Evolutionary conservation across 2,797 vertebrate genomes (phyloP).

Genomic region (Masticophis lateralis): DNA sequence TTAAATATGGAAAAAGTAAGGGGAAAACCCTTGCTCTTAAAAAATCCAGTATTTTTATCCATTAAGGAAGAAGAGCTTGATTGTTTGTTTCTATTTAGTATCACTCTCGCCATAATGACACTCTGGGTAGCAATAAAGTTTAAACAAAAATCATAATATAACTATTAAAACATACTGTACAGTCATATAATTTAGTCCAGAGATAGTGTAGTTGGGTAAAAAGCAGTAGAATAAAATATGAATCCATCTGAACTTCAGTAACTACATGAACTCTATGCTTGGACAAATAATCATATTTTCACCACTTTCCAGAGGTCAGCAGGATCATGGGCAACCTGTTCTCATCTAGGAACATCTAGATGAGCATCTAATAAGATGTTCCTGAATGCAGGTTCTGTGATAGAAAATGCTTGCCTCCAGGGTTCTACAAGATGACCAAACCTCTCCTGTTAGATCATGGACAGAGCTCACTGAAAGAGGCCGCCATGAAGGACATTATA

Average conservation of each 20-base stretch:
- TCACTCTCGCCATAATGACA: neutral
- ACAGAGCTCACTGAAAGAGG: neutral
- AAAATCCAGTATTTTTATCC: neutral
- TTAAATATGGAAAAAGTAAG: neutral
- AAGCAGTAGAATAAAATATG: neutral
- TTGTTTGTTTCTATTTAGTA: neutral
- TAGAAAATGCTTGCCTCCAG: neutral
- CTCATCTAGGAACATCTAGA: too few species aligned
- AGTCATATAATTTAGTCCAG: neutral
- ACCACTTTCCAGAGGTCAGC: neutral
- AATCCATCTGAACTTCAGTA: neutral
- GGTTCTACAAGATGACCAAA: neutral
- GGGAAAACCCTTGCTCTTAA: neutral
- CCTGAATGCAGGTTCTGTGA: neutral
- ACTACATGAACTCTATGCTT: neutral
- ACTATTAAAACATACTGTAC: neutral
- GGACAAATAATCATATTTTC: neutral
- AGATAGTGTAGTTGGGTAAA: neutral
- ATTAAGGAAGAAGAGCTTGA: neutral
- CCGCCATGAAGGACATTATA: neutral
- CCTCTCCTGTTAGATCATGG: neutral
- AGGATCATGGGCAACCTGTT: neutral
- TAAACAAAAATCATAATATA: neutral
- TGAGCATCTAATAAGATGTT: neutral
- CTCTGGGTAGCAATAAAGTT: neutral